phyloP scores from a whole-genome alignment of 1,140 invertebrate genomes.

The Portunus trituberculatus region DNA sequence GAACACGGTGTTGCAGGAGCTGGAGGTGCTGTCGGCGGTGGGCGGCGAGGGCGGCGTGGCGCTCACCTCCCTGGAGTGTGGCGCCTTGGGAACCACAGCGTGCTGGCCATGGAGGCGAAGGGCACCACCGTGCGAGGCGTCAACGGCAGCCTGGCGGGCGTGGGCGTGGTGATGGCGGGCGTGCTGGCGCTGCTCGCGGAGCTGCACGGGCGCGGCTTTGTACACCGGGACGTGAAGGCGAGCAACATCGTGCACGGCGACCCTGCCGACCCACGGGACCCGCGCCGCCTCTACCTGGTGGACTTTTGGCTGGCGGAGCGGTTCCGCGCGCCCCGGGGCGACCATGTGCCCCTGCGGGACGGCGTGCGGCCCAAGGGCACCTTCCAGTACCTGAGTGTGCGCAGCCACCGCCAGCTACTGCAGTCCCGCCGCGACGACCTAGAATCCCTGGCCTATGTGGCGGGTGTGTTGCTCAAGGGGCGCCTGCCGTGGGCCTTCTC shows the following conservation, averaged over 20 bases:
- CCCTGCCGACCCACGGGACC: background rate
- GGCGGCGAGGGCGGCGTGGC: background rate
- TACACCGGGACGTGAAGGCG: conserved; percentile 46
- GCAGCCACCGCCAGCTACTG: background rate
- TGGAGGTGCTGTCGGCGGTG: background rate
- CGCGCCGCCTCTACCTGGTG: background rate
- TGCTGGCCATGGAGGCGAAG: conserved; percentile 42
- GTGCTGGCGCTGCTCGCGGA: background rate
- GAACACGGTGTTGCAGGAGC: background rate
- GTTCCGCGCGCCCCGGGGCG: background rate
- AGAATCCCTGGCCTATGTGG: conserved; percentile 52
- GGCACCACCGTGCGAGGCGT: background rate
- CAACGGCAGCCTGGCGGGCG: background rate
- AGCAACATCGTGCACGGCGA: conserved; percentile 26
- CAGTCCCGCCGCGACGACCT: conserved; percentile 59
- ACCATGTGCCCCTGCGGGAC: background rate
- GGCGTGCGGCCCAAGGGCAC: conserved; percentile 9
- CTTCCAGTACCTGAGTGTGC: conserved; percentile 26
- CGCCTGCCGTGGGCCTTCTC: conserved; percentile 47
- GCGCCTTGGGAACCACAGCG: conserved; percentile 23
- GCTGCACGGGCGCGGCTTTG: conserved; percentile 4
- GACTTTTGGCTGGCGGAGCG: conserved; percentile 30
- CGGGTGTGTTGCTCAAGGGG: conserved; percentile 22
- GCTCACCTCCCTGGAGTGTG: background rate
- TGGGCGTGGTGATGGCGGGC: background rate